phyloP scores from a whole-genome alignment of 2,797 vertebrate genomes.

The Margarornis squamiger region DNA sequence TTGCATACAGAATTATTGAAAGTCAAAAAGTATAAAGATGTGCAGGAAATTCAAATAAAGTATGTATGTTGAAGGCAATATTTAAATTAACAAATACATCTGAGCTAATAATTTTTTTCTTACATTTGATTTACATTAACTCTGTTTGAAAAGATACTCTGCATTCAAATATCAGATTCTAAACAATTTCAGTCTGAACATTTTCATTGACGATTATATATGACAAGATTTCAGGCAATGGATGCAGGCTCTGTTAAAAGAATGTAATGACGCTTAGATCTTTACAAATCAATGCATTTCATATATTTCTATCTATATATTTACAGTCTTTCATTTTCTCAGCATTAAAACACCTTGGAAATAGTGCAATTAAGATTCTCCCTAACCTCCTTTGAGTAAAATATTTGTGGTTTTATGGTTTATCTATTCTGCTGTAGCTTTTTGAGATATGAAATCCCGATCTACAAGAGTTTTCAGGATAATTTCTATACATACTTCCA shows the following conservation, averaged over 20 bases:
- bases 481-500: not conserved
- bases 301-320: not conserved
- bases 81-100: not conserved
- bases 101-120: not conserved
- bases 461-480: not conserved
- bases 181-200: not conserved
- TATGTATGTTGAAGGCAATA: slow-evolving; percentile 36
- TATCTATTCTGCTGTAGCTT: not conserved
- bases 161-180: not conserved
- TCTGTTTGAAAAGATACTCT: not conserved
- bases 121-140: not conserved
- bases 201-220: not conserved
- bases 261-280: not conserved
- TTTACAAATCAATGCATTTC: not conserved
- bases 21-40: slow-evolving; percentile 51
- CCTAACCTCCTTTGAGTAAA: not conserved
- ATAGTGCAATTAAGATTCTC: not conserved
- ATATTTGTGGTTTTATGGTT: not conserved
- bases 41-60: slow-evolving; percentile 64
- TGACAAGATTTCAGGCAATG: not conserved
- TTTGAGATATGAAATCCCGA: not conserved
- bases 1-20: slow-evolving; percentile 70
- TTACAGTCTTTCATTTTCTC: not conserved
- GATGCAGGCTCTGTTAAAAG: not conserved
- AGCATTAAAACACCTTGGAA: not conserved